Conservation (phyloP, 2,113 vertebrate species). For the Sander lucioperca region DNA sequence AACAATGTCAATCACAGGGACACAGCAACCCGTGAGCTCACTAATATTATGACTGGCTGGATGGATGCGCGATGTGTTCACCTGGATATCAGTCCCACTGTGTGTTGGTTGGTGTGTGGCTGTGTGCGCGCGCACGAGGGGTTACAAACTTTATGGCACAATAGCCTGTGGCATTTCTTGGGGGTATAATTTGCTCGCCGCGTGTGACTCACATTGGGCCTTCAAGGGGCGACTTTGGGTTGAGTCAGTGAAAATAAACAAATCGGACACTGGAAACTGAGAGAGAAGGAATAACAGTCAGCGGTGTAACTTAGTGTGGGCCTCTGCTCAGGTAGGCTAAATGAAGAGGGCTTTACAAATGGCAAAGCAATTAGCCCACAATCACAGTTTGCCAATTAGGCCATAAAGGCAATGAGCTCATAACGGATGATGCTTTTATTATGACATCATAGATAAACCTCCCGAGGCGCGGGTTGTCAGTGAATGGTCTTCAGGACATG, state of each 20-base stretch:
- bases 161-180: conserved; percentile 9
- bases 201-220: neutral
- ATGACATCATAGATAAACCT: conserved; percentile 45
- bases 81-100: conserved; percentile 22
- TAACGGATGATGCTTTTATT: conserved; percentile 23
- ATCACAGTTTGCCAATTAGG: conserved; percentile 21
- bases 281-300: neutral
- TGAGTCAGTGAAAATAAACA: neutral
- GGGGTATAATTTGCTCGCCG: neutral
- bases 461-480: neutral
- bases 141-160: conserved; percentile 48
- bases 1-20: conserved; percentile 60
- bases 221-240: conserved; percentile 7
- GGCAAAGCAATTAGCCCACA: conserved; percentile 36
- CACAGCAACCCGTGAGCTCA: conserved; percentile 11
- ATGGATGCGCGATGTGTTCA: conserved; percentile 41
- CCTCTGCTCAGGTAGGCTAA: conserved; percentile 26
- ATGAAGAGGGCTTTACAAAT: conserved; percentile 18
- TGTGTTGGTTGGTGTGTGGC: neutral
- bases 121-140: neutral
- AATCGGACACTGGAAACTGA: neutral
- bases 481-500: neutral
- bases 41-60: conserved; percentile 2
- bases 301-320: neutral
- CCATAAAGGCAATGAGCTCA: conserved; percentile 47